Base-by-base conservation (phyloP, 2,113 vertebrate genomes). In the Thalassarche chlororhynchos region DNA sequence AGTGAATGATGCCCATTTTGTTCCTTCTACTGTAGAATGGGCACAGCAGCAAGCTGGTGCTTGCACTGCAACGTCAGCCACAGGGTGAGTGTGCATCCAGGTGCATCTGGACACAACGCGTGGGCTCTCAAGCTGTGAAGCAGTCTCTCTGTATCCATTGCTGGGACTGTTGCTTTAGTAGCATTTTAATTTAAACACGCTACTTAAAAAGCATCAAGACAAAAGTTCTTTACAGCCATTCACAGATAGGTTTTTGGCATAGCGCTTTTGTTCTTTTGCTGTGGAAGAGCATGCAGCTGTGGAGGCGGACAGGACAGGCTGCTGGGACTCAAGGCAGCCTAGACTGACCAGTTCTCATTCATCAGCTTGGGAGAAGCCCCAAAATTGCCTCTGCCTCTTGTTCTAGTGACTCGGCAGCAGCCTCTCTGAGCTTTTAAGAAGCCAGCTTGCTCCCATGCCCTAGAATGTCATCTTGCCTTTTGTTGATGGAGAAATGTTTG, bases 71-170 rank as follows among this genome's bases (percentile, higher is more conserved):
- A 0, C 26, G 9, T 34, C 44, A 58, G 54, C 46, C 25, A 7
- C 3, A 1, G 29, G 8, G 19, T 9, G 24, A 25, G 13, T 28
- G 15, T 51, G 23, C 26, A 38, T 60, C 57, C 13, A 1, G 14
- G 28, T 29, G 29, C 21, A 0, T 6, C 11, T 52, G 52, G 55
- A 17, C 31, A 24, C 14, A 5, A 4, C 2, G 5, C 3, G 4
- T 9, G 31, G 64, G 47, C 36, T 85, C 25, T n/a, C 0, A 0
- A 69, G n/a, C n/a, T 49, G 17, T 15, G 69, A 55, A 70, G 29
- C 20, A 26, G 8, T 17, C 51, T 62, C n/a, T 70, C 72, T 76
- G 26, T 17, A 9, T 62, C 49, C 51, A 2, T 20, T 76, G 19
- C 70, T 54, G 36, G 55, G 14, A 11, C 54, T 51, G 32, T 29